phyloP scores from a whole-genome alignment of 64 coral and sea anemone genomes.

The Montipora capricornis region DNA sequence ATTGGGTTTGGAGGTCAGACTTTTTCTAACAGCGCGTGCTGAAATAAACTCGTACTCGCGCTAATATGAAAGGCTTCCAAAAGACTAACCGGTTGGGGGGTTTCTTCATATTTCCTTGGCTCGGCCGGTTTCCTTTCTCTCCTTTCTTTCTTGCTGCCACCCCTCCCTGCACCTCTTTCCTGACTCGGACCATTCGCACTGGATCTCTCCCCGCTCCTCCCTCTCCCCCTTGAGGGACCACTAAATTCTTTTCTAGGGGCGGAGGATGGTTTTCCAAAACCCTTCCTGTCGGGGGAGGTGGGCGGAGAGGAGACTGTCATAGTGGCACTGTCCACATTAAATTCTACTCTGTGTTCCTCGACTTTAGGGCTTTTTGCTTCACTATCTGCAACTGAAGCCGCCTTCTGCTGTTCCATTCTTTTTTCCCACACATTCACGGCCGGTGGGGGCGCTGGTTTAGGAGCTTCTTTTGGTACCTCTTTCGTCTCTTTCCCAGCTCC shows the following conservation, averaged over 20 bases:
- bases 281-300: constrained; percentile 74
- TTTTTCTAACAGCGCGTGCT: no score
- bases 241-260: constrained; percentile 27
- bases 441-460: constrained; percentile 75
- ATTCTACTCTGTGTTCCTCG: constrained; percentile 23
- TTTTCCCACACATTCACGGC: constrained; percentile 85
- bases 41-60: no score
- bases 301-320: constrained; percentile 60
- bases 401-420: constrained; percentile 85
- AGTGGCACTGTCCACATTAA: constrained; percentile 30
- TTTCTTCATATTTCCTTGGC: constrained; percentile 78
- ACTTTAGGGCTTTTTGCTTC: constrained; percentile 11
- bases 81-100: constrained; percentile 46
- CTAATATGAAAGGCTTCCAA: background rate
- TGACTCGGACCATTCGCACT: constrained; percentile 15
- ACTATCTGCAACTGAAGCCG: constrained; percentile 39
- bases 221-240: constrained; percentile 17
- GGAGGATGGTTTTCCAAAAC: constrained; percentile 31
- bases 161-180: constrained; percentile 49
- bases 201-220: constrained; percentile 52
- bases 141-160: constrained; percentile 56
- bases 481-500: constrained; percentile 60
- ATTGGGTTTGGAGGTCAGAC: no score
- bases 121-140: constrained; percentile 82
- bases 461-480: constrained; percentile 24